Evolutionary conservation across 2,888 invertebrate species (phyloP).

Genomic region (Apodemia zela): DNA sequence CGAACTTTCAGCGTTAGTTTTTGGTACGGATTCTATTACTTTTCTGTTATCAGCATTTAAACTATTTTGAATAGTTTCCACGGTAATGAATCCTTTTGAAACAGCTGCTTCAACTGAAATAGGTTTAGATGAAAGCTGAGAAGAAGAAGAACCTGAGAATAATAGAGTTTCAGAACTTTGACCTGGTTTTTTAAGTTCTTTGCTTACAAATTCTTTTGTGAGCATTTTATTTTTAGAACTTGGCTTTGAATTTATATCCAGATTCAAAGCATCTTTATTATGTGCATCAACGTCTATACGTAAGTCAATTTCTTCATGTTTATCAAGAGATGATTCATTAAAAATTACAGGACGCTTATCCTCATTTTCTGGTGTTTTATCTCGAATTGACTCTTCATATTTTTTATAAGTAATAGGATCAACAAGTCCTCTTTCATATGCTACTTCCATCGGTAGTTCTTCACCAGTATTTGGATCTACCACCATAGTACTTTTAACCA

Average conservation of each 20-base stretch:
- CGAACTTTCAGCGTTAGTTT: neutral
- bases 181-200: neutral
- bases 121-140: constrained; percentile 52
- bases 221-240: neutral
- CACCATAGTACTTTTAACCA: constrained; percentile 83
- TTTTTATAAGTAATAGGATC: constrained; percentile 74
- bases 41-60: constrained; percentile 56
- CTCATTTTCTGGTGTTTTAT: constrained; percentile 43
- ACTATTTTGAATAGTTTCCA: constrained; percentile 72
- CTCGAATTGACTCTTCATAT: constrained; percentile 61
- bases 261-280: neutral
- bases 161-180: neutral
- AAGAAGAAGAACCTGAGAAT: neutral
- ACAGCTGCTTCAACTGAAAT: constrained; percentile 82
- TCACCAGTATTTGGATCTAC: constrained; percentile 90
- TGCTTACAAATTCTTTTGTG: neutral
- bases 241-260: neutral
- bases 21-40: constrained; percentile 32
- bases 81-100: constrained; percentile 76
- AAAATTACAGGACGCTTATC: constrained; percentile 27
- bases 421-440: constrained; percentile 83
- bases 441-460: constrained; percentile 84
- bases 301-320: neutral
- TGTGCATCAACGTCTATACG: neutral
- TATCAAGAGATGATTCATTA: constrained; percentile 40